Evolutionary conservation across 2,797 vertebrate species (phyloP).

Genomic region (Syngnathus acus): DNA sequence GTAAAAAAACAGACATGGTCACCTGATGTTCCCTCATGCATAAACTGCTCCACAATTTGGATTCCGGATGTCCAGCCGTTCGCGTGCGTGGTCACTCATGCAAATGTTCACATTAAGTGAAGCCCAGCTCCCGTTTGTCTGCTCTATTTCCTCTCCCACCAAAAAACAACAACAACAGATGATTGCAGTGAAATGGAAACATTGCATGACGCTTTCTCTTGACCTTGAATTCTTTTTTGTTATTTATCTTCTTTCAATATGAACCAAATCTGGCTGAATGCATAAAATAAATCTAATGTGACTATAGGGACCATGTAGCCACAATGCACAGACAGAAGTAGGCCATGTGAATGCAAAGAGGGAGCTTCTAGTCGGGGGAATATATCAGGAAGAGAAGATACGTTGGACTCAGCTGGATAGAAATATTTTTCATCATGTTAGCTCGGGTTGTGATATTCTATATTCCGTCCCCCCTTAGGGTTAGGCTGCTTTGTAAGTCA

Average conservation of each 20-base stretch:
- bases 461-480: constrained; percentile 43
- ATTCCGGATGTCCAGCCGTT: too few species aligned
- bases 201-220: constrained; percentile 2
- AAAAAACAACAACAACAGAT: not conserved
- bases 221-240: constrained; percentile 30
- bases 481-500: constrained; percentile 32
- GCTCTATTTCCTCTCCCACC: not conserved
- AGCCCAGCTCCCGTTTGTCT: not conserved
- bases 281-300: not conserved
- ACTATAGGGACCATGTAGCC: not conserved
- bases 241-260: constrained; percentile 3
- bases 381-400: constrained; percentile 3
- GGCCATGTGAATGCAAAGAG: constrained; percentile 9
- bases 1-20: too few species aligned
- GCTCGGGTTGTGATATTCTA: constrained; percentile 30
- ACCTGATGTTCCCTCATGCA: too few species aligned
- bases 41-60: too few species aligned
- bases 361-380: constrained; percentile 10
- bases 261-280: not conserved
- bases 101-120: not conserved
- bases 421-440: constrained; percentile 30
- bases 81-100: not conserved
- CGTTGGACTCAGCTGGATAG: constrained; percentile 9
- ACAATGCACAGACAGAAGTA: constrained; percentile 7
- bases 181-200: not conserved